Evolutionary conservation across 2,888 invertebrate species (phyloP).

Genomic region (Lymantria dispar): DNA sequence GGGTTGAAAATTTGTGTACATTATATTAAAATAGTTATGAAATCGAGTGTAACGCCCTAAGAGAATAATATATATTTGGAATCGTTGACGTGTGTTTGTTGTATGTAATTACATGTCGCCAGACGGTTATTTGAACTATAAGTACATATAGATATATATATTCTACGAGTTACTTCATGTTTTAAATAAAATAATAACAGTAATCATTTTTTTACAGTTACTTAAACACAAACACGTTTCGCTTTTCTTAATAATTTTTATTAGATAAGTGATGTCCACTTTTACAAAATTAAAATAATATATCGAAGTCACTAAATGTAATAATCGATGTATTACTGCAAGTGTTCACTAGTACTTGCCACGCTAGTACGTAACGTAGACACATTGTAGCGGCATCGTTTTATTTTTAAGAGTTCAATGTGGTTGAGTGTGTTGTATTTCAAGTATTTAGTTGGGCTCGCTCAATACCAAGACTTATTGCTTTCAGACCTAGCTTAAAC

Average conservation of each 20-base stretch:
- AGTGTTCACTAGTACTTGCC: slow-evolving; percentile 42
- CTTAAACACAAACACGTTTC: slow-evolving; percentile 71
- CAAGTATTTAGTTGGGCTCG: slow-evolving; percentile 76
- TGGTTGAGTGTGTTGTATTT: slow-evolving; percentile 70
- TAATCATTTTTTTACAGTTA: slow-evolving; percentile 58
- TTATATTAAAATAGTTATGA: slow-evolving; percentile 74
- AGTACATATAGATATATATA: slow-evolving; percentile 55
- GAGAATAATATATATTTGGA: slow-evolving; percentile 80
- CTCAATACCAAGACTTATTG: slow-evolving; percentile 80
- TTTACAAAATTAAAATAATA: slow-evolving; percentile 21
- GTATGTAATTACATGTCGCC: slow-evolving; percentile 72
- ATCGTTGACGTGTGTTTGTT: slow-evolving; percentile 77
- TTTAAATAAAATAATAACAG: slow-evolving; percentile 57
- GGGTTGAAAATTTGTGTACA: slow-evolving; percentile 73
- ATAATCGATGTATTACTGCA: slow-evolving; percentile 45
- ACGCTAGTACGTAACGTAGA: slow-evolving; percentile 11
- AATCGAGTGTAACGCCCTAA: slow-evolving; percentile 72
- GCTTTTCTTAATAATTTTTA: slow-evolving; percentile 53
- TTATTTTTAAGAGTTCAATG: slow-evolving; percentile 47
- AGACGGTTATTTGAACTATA: slow-evolving; percentile 71
- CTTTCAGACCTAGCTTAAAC: slow-evolving; percentile 70
- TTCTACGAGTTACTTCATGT: slow-evolving; percentile 63
- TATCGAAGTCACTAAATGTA: slow-evolving; percentile 31
- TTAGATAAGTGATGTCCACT: slow-evolving; percentile 31
- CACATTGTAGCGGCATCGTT: slow-evolving; percentile 16